These are phyloP conservation scores for Heliangelus exortis DNA, from an alignment of 2,797 vertebrate species.

Conservation along the genomic window DNA sequence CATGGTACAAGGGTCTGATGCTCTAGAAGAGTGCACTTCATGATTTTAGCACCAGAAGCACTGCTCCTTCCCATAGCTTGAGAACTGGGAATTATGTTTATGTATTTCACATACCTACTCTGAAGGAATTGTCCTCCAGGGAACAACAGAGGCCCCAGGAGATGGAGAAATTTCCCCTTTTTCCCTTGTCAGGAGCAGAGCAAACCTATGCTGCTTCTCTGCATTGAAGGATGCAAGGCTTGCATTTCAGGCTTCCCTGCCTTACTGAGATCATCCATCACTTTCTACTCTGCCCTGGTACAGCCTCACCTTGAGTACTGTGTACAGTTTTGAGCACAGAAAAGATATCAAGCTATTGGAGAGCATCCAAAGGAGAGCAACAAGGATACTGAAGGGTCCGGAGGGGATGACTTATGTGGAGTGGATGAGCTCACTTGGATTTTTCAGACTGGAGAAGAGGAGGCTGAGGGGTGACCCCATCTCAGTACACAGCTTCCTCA, in stretches of 20 bases:
- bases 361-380: too few relatives aligned
- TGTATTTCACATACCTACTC: neutral
- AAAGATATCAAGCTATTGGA: too few relatives aligned
- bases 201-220: neutral
- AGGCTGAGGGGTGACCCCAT: too few relatives aligned
- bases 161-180: neutral
- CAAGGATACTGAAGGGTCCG: too few relatives aligned
- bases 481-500: too few relatives aligned
- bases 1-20: neutral
- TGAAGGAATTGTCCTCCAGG: neutral
- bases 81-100: neutral
- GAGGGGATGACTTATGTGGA: too few relatives aligned
- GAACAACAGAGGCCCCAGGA: neutral
- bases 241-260: neutral
- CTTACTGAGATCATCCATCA: neutral
- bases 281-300: too few relatives aligned
- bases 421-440: too few relatives aligned
- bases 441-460: too few relatives aligned
- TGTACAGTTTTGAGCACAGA: too few relatives aligned
- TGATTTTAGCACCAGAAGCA: neutral
- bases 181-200: neutral
- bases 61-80: neutral
- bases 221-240: neutral
- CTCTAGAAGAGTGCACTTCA: neutral
- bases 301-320: too few relatives aligned